Evolutionary conservation across 2,888 invertebrate species (phyloP).

Genomic region (Diaprepes abbreviatus): DNA sequence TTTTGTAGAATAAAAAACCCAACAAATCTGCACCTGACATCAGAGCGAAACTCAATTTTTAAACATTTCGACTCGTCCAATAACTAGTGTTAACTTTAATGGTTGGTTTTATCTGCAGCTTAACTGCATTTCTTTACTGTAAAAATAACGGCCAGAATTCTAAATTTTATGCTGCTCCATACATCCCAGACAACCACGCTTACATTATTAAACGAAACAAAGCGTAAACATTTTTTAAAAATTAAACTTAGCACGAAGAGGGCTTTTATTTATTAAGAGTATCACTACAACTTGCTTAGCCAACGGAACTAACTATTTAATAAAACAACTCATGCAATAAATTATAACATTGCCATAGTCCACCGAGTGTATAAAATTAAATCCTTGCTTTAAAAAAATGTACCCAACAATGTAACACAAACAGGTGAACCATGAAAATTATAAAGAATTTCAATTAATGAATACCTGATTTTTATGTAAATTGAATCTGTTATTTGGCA

Average conservation of each 20-base stretch:
- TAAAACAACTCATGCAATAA: slow-evolving; percentile 20
- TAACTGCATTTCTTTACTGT: no score
- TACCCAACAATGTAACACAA: not conserved
- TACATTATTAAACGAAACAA: no score
- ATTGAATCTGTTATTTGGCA: not conserved
- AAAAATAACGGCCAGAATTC: no score
- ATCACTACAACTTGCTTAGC: slow-evolving; percentile 2
- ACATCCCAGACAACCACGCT: no score
- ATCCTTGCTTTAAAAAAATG: slow-evolving; percentile 11
- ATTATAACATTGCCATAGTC: slow-evolving; percentile 19
- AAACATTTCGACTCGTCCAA: no score
- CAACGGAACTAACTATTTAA: slow-evolving; percentile 15
- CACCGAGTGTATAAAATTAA: slow-evolving; percentile 9
- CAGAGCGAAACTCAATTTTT: no score
- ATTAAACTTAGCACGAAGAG: not conserved
- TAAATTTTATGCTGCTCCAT: no score
- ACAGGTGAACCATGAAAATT: slow-evolving; percentile 11
- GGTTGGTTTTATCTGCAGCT: no score
- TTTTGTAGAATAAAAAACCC: no score
- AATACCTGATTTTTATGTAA: not conserved
- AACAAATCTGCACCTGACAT: no score
- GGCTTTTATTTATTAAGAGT: slow-evolving; percentile 1
- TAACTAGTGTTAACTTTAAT: no score
- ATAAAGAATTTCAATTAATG: slow-evolving; percentile 1
- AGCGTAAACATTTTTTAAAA: not conserved